Evolutionary conservation across 2,888 invertebrate genomes (phyloP), one percentile per base, ranked within the genome.

Genomic region (Cheilosia impressa): DNA sequence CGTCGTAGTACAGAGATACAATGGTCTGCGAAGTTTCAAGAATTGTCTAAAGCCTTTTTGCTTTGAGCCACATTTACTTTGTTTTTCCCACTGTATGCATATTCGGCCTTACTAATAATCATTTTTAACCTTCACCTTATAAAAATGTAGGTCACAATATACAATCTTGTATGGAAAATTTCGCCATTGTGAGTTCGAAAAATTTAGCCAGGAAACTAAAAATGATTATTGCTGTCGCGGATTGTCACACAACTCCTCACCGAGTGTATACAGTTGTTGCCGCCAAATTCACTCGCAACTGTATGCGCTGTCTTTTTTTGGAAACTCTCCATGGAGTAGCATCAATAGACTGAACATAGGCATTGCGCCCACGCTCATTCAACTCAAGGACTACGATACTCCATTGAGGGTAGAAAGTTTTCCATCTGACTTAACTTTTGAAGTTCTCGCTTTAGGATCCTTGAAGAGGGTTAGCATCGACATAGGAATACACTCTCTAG

Each of bases 401-500:
- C 27, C 63, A 34, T 53, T 60, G 53, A 77, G 71, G 71, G 65
- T 71, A 58, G 41, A 84, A 84, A 75, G 71, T 84, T 84, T 84
- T 84, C 63, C 83, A 84, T 84, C 83, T 79, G 83, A 73, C 63
- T 75, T 57, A 84, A 84, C 79, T 84, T 79, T 69, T 84, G 78
- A 72, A 66, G 72, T 73, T 77, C 52, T 66, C 77, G 38, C 68
- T 63, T 83, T 43, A 17, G 55, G 17, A 57, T 53, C 50, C 57
- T 68, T 78, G 57, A 73, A 41, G 50, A 55, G 58, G 65, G 53
- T 58, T 27, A 62, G 31, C 45, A 45, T 55, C 22, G 22, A 22
- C 45, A 38, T 47, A 31, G 43, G 52, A 38, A 53, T 62, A 73
- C 34, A 58, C 53, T 19, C 60, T 19, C 31, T 50, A n/a, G 27